Base-by-base conservation (phyloP, 2,888 invertebrate genomes). In the Tenthredo mesomela region DNA sequence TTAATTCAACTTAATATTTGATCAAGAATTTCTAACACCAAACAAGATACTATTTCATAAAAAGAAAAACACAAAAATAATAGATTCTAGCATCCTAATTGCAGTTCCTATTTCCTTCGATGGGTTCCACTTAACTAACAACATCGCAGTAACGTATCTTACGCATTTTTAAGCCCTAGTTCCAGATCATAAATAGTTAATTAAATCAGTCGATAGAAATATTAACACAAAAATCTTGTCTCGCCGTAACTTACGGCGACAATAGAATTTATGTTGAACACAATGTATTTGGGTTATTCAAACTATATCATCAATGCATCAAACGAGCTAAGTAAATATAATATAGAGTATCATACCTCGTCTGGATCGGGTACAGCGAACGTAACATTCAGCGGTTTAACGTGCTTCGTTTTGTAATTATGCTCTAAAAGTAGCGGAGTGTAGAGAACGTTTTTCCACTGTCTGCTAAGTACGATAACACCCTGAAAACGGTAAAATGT, bases 381-480 rank as follows among this genome's bases (percentile, higher is more conserved):
- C 0, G 98, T 97, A 0, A 98, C 98, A 91, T 98, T 98, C 87
- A 98, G 95, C 2, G 97, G 97, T 89, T 96, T 96, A 89, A 96
- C 95, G 86, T 96, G 95, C 92, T 97, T 97, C 85, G 96, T 96
- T 94, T 97, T 97, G 92, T 98, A 97, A 92, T 97, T 98, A 92
- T 98, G 97, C 90, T 98, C 98, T 84, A 98, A 95, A 65, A 99
- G 94, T 87, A 98, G 94, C 0, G 99, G 99, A 88, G 98, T 98
- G 93, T 99, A 98, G 29, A 99, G 94, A 3, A 98, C 97, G 93
- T 98, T 98, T 94, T 99, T 99, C 99, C 99, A 99, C 92, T 99
- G 99, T 0, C 99, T 95, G 90, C 98, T 98, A 84, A 99, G 94
- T 40, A 99, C 99, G 91, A 99, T 97, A n/a, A 99, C 97, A 43